A percentile compares a stretch with the other conserved stretches of the same genome.
These are phyloP conservation scores for Acanthopleura granulata DNA, from an alignment of 2,888 invertebrate genomes.

Conservation along the genomic window DNA sequence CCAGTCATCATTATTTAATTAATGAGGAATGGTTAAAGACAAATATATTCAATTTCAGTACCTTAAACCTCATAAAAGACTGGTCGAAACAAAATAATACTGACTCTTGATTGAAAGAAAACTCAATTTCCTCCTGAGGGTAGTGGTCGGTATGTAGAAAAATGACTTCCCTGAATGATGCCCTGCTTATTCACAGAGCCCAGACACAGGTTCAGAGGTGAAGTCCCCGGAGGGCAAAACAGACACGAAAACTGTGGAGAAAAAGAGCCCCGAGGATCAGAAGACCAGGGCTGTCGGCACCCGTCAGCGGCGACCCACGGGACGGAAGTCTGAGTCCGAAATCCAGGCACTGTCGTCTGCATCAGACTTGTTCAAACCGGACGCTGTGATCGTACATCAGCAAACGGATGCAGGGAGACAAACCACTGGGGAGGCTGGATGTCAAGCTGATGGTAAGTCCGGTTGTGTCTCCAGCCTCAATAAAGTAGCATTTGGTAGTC, in stretches of 20 bases:
- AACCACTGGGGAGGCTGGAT: constrained; percentile 10
- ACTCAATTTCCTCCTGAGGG: no score
- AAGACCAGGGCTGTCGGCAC: not conserved
- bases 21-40: no score
- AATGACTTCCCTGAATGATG: no score
- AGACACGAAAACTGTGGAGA: not conserved
- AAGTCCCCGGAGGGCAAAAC: not conserved
- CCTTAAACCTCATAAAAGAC: no score
- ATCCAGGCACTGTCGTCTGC: constrained; percentile 44
- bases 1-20: no score
- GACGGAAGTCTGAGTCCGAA: constrained; percentile 42
- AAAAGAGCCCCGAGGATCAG: not conserved
- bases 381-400: constrained; percentile 35
- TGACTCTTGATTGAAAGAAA: no score
- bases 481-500: no score
- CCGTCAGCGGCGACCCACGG: not conserved
- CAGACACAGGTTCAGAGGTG: no score
- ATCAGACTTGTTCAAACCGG: constrained; percentile 61
- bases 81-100: no score
- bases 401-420: constrained; percentile 26
- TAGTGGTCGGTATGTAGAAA: no score
- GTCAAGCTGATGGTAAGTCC: constrained; percentile 20
- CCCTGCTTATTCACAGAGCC: no score
- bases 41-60: no score
- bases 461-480: not conserved